Evolutionary conservation across 2,888 invertebrate species (phyloP).

Genomic region (Megastigmus dorsalis): DNA sequence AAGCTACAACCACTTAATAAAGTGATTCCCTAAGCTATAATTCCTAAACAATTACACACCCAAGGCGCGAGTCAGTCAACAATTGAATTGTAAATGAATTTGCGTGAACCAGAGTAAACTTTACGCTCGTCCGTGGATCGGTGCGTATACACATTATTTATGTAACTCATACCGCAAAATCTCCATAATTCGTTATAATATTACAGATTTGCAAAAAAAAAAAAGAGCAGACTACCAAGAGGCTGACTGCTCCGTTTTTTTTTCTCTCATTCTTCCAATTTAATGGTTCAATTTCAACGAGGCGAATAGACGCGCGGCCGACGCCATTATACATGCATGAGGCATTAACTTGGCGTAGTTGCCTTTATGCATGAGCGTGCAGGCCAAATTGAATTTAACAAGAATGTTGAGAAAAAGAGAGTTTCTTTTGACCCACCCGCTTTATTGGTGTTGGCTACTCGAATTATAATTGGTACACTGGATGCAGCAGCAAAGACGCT

Average conservation of each 20-base stretch:
- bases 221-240: no score
- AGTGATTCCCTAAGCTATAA: not conserved
- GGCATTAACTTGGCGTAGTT: not conserved
- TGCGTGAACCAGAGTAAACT: slow-evolving; percentile 32
- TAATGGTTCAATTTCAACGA: slow-evolving; percentile 27
- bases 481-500: no score
- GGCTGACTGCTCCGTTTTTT: not conserved
- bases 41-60: slow-evolving; percentile 11
- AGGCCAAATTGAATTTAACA: not conserved
- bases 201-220: not conserved
- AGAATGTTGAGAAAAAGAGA: no score
- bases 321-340: not conserved
- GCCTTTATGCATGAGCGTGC: not conserved
- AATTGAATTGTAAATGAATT: slow-evolving; percentile 23
- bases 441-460: no score
- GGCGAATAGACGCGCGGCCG: no score
- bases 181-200: slow-evolving; percentile 15
- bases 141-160: slow-evolving; percentile 12
- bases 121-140: no score
- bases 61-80: not conserved
- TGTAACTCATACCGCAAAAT: not conserved
- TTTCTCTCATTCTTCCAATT: no score
- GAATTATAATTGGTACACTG: no score
- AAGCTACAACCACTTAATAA: no score
- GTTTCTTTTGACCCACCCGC: no score